Percentiles rank a stretch among this genome's conserved stretches.
These are phyloP conservation scores for Falco concolor DNA, from an alignment of 2,797 vertebrate species.

Conservation along the genomic window DNA sequence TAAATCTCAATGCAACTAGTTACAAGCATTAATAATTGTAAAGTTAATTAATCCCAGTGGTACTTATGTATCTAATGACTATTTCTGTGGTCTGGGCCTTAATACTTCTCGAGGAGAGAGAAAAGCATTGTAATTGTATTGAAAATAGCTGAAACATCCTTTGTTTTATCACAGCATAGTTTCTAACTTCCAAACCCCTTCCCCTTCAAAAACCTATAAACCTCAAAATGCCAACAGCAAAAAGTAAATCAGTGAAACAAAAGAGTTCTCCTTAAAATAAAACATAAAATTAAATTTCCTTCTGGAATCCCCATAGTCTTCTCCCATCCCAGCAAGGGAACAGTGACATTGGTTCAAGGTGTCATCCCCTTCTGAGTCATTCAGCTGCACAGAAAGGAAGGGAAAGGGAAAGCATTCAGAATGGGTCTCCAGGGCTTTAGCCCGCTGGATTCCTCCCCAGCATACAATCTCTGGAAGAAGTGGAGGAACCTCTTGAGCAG, in stretches of 20 bases:
- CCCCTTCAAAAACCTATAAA: neutral
- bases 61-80: neutral
- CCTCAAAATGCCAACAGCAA: neutral
- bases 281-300: neutral
- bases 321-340: neutral
- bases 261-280: neutral
- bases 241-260: neutral
- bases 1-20: neutral
- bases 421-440: constrained; percentile 5
- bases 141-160: neutral
- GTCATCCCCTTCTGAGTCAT: constrained; percentile 36
- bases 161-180: neutral
- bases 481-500: constrained; percentile 53
- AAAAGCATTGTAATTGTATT: neutral
- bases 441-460: constrained; percentile 31
- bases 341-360: constrained; percentile 7
- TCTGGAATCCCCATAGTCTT: neutral
- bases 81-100: neutral
- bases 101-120: neutral
- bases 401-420: constrained; percentile 37
- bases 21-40: neutral
- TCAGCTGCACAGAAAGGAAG: constrained; percentile 5
- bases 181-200: neutral
- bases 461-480: constrained; percentile 41
- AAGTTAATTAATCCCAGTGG: neutral